Conservation (phyloP, 2,888 invertebrate species). For the Parasteatoda lunata region DNA sequence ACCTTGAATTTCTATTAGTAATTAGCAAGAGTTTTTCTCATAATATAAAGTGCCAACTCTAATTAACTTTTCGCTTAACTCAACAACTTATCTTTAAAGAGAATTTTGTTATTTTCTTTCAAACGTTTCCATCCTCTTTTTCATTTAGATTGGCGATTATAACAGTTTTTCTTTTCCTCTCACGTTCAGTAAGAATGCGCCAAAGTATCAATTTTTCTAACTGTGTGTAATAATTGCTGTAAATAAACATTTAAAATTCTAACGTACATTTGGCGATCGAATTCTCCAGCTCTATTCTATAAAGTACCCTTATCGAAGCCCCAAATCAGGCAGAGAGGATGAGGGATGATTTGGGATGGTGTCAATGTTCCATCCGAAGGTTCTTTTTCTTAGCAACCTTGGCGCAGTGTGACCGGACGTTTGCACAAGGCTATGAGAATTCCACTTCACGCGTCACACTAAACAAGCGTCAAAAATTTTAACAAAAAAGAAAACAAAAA, state of each 20-base stretch:
- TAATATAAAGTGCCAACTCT: no score
- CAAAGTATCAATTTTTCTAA: not conserved
- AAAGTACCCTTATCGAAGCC: not conserved
- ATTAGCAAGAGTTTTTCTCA: no score
- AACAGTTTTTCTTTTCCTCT: not conserved
- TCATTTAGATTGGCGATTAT: not conserved
- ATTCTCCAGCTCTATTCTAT: not conserved
- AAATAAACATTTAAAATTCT: not conserved
- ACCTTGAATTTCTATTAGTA: no score
- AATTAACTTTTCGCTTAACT: no score
- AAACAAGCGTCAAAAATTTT: no score
- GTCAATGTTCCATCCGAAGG: slow-evolving; percentile 49
- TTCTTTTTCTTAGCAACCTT: slow-evolving; percentile 2
- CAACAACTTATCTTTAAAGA: no score
- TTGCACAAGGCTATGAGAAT: slow-evolving; percentile 2
- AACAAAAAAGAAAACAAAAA: no score
- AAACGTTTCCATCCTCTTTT: not conserved
- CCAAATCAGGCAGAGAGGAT: not conserved
- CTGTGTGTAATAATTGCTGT: not conserved
- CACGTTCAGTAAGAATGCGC: not conserved
- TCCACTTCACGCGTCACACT: not conserved
- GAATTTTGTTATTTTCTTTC: no score
- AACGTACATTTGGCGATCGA: not conserved
- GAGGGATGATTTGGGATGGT: not conserved
- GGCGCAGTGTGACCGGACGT: slow-evolving; percentile 1